Conservation (phyloP, 2,113 vertebrate species). For the Paraplagusia blochii region DNA sequence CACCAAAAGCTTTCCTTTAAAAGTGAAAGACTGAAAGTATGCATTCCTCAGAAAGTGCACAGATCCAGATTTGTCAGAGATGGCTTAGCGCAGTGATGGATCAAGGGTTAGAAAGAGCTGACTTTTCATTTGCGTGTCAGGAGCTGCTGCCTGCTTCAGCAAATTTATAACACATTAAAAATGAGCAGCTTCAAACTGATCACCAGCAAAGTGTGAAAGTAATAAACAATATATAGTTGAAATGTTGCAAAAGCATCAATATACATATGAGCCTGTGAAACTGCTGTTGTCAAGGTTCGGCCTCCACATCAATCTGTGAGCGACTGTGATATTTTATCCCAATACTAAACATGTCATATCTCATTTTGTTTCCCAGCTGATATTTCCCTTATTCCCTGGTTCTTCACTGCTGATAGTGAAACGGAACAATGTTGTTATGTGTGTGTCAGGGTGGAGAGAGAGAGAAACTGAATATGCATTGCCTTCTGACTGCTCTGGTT, state of each 20-base stretch:
- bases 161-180: slow-evolving; percentile 46
- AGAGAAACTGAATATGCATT: background rate
- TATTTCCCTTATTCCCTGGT: no score
- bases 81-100: slow-evolving; percentile 44
- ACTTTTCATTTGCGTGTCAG: slow-evolving; percentile 48
- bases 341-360: no score
- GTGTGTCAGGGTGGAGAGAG: no score
- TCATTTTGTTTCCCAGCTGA: no score
- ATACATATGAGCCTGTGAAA: background rate
- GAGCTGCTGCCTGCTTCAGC: slow-evolving; percentile 55
- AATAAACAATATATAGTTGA: slow-evolving; percentile 31
- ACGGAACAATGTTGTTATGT: no score
- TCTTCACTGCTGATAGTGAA: no score
- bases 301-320: background rate
- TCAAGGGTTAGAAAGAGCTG: slow-evolving; percentile 51
- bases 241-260: slow-evolving; percentile 18
- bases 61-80: slow-evolving; percentile 43
- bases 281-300: slow-evolving; percentile 4
- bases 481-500: background rate
- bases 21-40: slow-evolving; percentile 16
- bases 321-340: no score
- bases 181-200: slow-evolving; percentile 43
- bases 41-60: slow-evolving; percentile 27
- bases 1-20: slow-evolving; percentile 13
- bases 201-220: slow-evolving; percentile 16